These are phyloP conservation scores for Aleiodes alternator DNA, from an alignment of 2,888 invertebrate genomes.

Conservation along the genomic window DNA sequence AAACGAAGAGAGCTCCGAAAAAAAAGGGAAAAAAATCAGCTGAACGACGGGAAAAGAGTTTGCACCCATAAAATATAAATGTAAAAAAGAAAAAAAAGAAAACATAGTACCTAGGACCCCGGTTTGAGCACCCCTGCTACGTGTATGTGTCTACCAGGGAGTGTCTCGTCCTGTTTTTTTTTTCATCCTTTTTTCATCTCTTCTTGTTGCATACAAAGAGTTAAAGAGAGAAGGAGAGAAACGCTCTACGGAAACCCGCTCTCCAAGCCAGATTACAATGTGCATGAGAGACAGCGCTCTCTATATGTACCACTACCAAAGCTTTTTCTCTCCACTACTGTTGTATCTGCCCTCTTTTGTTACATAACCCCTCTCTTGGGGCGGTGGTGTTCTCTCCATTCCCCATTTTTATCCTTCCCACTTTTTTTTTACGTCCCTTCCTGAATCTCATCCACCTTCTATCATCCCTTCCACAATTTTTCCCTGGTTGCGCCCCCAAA, in stretches of 20 bases:
- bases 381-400: slow-evolving; percentile 40
- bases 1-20: not conserved
- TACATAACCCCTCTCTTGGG: slow-evolving; percentile 40
- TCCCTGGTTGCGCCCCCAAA: slow-evolving; percentile 59
- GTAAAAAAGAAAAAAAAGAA: slow-evolving; percentile 50
- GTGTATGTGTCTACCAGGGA: slow-evolving; percentile 38
- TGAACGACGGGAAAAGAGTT: not conserved
- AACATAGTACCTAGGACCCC: slow-evolving; percentile 47
- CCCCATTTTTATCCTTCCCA: slow-evolving; percentile 44
- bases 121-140: slow-evolving; percentile 58
- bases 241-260: slow-evolving; percentile 51
- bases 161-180: slow-evolving; percentile 40
- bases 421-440: slow-evolving; percentile 39
- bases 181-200: slow-evolving; percentile 23
- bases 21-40: slow-evolving; percentile 20
- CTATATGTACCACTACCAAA: slow-evolving; percentile 66
- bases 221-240: slow-evolving; percentile 6
- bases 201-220: slow-evolving; percentile 10
- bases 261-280: slow-evolving; percentile 57
- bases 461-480: slow-evolving; percentile 44
- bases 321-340: slow-evolving; percentile 62
- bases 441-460: slow-evolving; percentile 47
- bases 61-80: slow-evolving; percentile 24
- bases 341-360: slow-evolving; percentile 34
- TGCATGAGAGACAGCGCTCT: slow-evolving; percentile 61